A percentile compares a stretch with the other conserved stretches of the same genome.
Conservation (phyloP, 2,888 invertebrate genomes). For the Ochropleura leucogaster region DNA sequence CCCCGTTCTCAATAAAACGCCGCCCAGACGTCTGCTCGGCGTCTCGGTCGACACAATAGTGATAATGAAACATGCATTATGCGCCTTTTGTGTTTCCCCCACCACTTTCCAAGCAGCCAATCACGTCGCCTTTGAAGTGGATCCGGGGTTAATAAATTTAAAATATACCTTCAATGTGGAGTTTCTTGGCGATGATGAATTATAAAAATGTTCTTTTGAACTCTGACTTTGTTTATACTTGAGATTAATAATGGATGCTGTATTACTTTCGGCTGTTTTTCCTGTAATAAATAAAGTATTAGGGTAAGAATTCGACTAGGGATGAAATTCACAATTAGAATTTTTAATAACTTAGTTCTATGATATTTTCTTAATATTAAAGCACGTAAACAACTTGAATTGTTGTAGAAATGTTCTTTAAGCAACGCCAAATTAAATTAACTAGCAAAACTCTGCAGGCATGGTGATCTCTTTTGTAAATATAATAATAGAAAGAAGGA, state of each 20-base stretch:
- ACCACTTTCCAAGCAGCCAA: constrained; percentile 72
- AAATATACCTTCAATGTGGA: constrained; percentile 71
- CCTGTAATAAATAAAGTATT: constrained; percentile 38
- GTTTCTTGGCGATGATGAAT: constrained; percentile 55
- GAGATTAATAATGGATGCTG: constrained; percentile 31
- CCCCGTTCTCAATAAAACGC: constrained; percentile 68
- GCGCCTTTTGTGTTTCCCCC: constrained; percentile 73
- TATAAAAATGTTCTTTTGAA: constrained; percentile 57
- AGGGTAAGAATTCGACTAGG: neutral
- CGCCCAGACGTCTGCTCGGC: constrained; percentile 80
- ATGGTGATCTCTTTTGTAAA: neutral
- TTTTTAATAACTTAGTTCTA: neutral
- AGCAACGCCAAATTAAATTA: neutral
- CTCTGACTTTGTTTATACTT: constrained; percentile 43
- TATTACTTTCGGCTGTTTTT: constrained; percentile 35
- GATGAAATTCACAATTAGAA: constrained; percentile 16
- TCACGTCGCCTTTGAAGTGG: constrained; percentile 74
- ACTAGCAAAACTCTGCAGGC: neutral
- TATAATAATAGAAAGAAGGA: neutral
- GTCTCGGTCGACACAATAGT: constrained; percentile 76
- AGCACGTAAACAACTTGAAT: neutral
- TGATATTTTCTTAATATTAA: neutral
- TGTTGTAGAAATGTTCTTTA: neutral
- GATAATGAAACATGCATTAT: constrained; percentile 83
- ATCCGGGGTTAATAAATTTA: constrained; percentile 75